Evolutionary conservation across 2,888 invertebrate species (phyloP).

Genomic region (Colostygia pectinataria): DNA sequence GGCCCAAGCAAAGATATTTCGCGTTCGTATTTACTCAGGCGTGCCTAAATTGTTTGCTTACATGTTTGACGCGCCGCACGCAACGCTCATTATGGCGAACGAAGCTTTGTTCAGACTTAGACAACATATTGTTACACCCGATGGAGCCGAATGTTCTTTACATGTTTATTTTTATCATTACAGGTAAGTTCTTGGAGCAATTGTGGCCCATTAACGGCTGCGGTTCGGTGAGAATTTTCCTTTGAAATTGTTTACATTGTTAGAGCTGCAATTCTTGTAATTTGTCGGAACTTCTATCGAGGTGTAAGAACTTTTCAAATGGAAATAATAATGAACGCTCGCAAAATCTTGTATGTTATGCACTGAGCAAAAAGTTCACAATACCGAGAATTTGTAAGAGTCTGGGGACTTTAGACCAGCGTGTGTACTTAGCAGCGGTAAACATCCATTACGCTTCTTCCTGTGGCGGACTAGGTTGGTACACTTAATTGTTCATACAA

Average conservation of each 20-base stretch:
- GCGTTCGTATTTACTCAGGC: constrained; percentile 81
- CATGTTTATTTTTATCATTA: constrained; percentile 77
- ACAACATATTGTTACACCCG: constrained; percentile 76
- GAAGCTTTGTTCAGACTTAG: constrained; percentile 77
- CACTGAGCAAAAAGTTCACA: constrained; percentile 4
- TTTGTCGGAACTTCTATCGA: constrained; percentile 38
- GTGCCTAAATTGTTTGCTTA: constrained; percentile 82
- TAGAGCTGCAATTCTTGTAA: constrained; percentile 37
- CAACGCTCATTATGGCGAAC: constrained; percentile 79
- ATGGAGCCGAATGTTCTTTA: constrained; percentile 73
- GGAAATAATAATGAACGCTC: constrained; percentile 31
- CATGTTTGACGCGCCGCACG: constrained; percentile 81
- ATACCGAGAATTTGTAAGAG: constrained; percentile 12
- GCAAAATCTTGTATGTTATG: constrained; percentile 20
- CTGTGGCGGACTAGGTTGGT: constrained; percentile 66
- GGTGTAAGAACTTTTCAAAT: constrained; percentile 39
- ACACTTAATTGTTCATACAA: constrained; percentile 81
- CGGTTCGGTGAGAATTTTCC: constrained; percentile 64
- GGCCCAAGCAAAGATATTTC: constrained; percentile 77
- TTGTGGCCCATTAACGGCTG: constrained; percentile 62
- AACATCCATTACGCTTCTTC: constrained; percentile 75
- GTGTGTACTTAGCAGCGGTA: constrained; percentile 57
- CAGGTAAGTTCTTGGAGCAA: constrained; percentile 71
- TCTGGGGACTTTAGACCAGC: constrained; percentile 10
- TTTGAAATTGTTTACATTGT: constrained; percentile 56